Conservation (phyloP, 1,140 invertebrate species). For the Drosophila takahashii region DNA sequence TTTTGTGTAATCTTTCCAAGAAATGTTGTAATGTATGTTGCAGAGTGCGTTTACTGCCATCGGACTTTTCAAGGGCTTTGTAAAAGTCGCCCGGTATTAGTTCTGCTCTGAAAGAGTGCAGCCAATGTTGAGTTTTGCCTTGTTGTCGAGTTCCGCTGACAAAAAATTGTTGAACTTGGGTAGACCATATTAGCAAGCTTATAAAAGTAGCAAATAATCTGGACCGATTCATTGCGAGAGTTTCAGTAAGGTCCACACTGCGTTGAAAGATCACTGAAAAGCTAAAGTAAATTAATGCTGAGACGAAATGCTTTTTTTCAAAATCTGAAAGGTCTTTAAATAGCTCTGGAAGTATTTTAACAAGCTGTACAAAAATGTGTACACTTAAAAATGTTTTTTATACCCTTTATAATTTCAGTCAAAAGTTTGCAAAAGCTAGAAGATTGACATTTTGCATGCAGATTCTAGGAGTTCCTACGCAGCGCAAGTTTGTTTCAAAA, state of each 20-base stretch:
- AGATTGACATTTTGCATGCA: too few species aligned
- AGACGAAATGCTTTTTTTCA: neutral
- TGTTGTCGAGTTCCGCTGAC: neutral
- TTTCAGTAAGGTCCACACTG: too few species aligned
- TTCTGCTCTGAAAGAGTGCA: slow-evolving; percentile 35
- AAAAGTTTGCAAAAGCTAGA: too few species aligned
- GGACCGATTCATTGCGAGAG: neutral
- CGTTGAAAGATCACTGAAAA: neutral
- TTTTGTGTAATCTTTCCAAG: slow-evolving; percentile 70
- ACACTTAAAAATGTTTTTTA: neutral
- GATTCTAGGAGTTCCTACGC: too few species aligned
- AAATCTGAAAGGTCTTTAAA: neutral
- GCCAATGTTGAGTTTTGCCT: neutral
- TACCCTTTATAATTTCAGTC: too few species aligned
- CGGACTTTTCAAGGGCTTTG: slow-evolving; percentile 36
- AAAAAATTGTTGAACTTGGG: neutral
- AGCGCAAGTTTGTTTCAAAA: too few species aligned
- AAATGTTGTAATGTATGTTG: slow-evolving; percentile 62
- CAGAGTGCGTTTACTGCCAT: slow-evolving; percentile 52
- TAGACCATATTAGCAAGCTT: neutral
- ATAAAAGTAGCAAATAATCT: neutral
- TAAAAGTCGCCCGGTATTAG: slow-evolving; percentile 65
- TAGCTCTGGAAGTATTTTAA: neutral
- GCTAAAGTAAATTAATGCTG: neutral
- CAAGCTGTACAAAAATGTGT: neutral